Conservation (phyloP, 2,888 invertebrate genomes). For the Kryphioiulus occultus region DNA sequence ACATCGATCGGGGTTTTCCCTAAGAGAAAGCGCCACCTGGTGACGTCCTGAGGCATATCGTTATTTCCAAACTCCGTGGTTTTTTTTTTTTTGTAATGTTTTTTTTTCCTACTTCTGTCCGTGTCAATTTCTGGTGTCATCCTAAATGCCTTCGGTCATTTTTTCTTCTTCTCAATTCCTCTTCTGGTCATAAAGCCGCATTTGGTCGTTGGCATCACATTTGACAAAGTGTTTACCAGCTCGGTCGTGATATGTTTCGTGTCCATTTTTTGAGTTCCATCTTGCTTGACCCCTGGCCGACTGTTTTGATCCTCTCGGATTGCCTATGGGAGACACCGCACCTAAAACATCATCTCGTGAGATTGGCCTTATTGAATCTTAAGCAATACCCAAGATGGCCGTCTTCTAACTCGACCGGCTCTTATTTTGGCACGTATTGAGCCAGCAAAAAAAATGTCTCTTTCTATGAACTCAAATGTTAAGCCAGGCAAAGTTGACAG, state of each 20-base stretch:
- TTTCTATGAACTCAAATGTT: slow-evolving; percentile 23
- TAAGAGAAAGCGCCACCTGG: too few species aligned
- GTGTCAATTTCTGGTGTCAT: too few species aligned
- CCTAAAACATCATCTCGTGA: not conserved
- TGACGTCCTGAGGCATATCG: too few species aligned
- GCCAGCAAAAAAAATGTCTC: not conserved
- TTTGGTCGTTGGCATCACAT: not conserved
- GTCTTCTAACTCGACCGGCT: not conserved
- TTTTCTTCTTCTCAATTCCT: not conserved
- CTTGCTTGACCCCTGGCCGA: not conserved
- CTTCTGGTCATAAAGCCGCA: not conserved
- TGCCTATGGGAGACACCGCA: not conserved
- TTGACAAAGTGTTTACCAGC: not conserved
- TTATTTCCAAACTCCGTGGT: too few species aligned
- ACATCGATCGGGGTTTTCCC: too few species aligned
- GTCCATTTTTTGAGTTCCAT: not conserved
- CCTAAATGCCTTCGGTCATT: not conserved
- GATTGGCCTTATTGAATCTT: not conserved
- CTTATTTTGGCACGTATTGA: not conserved
- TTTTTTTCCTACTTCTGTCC: too few species aligned
- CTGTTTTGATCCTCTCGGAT: not conserved
- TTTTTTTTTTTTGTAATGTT: too few species aligned
- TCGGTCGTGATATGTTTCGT: slow-evolving; percentile 16
- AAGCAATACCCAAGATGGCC: not conserved
- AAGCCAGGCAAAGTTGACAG: slow-evolving; percentile 9